Evolutionary conservation across 2,113 vertebrate species (phyloP).

Genomic region (Brachyhypopomus gauderio): DNA sequence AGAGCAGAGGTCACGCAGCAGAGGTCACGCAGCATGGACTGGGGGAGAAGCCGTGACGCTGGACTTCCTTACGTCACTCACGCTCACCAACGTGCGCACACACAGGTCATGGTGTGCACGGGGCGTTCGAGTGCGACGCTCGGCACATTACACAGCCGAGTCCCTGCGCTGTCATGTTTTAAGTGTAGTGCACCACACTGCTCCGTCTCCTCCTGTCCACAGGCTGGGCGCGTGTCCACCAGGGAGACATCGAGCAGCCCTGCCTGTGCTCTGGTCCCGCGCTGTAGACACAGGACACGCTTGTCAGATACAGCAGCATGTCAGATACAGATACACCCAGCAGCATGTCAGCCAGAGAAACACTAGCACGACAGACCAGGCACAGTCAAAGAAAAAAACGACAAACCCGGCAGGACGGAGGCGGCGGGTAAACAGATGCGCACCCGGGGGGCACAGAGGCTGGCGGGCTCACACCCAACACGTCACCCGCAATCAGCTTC

Average conservation of each 20-base stretch:
- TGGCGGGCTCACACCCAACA: neutral
- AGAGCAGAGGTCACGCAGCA: neutral
- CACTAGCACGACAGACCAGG: constrained; percentile 10
- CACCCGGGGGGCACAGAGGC: constrained; percentile 8
- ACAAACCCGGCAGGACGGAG: constrained; percentile 27
- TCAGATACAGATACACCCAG: neutral
- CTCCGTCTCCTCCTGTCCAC: constrained; percentile 14
- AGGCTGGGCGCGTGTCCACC: neutral
- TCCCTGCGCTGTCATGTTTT: constrained; percentile 14
- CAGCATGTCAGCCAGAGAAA: neutral
- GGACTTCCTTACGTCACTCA: neutral
- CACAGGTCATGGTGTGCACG: neutral
- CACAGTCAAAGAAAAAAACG: neutral
- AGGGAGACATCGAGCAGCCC: neutral
- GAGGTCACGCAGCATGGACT: neutral
- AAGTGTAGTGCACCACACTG: neutral
- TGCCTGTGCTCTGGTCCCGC: neutral
- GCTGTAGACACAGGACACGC: neutral
- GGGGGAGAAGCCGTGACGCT: neutral
- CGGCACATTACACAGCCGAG: constrained; percentile 8
- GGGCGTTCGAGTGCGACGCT: neutral
- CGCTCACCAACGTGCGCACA: neutral
- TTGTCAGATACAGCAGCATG: neutral
- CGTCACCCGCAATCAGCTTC: constrained; percentile 7
- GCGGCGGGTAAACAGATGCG: neutral